These are phyloP conservation scores for Drymodes brunneopygia DNA, from an alignment of 2,113 vertebrate species.

Conservation along the genomic window DNA sequence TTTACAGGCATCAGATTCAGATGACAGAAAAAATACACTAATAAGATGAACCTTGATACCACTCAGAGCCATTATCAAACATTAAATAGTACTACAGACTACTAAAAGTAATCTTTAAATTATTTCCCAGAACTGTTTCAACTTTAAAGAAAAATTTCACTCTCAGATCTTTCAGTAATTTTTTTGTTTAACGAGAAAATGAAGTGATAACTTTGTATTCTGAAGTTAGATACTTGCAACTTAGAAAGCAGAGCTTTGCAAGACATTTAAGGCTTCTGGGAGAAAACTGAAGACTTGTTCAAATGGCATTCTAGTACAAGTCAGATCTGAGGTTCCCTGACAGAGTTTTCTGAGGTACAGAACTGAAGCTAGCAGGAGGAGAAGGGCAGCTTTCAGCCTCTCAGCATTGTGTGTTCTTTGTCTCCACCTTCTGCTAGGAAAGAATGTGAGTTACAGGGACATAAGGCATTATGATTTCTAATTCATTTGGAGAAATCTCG, in stretches of 20 bases:
- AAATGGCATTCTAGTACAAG: not conserved
- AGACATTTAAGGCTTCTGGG: not conserved
- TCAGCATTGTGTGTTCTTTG: constrained; percentile 28
- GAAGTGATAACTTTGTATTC: not conserved
- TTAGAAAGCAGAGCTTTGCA: not conserved
- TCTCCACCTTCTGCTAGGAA: constrained; percentile 45
- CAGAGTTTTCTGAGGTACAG: not conserved
- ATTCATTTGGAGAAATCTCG: not conserved
- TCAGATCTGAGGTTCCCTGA: not conserved
- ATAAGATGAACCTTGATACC: not conserved
- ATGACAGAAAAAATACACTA: not conserved
- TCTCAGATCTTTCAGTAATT: not conserved
- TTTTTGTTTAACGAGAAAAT: not conserved
- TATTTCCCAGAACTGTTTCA: not conserved
- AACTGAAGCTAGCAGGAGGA: not conserved
- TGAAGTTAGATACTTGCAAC: not conserved
- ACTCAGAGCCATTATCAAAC: not conserved
- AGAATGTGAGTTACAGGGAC: not conserved
- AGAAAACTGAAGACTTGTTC: not conserved
- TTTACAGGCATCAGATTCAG: not conserved
- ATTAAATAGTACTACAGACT: not conserved
- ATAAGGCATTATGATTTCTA: not conserved
- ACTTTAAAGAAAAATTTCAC: not conserved
- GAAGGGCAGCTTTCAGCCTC: not conserved
- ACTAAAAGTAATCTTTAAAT: not conserved